Evolutionary conservation across 2,113 vertebrate species (phyloP).

Genomic region (Equus przewalskii): DNA sequence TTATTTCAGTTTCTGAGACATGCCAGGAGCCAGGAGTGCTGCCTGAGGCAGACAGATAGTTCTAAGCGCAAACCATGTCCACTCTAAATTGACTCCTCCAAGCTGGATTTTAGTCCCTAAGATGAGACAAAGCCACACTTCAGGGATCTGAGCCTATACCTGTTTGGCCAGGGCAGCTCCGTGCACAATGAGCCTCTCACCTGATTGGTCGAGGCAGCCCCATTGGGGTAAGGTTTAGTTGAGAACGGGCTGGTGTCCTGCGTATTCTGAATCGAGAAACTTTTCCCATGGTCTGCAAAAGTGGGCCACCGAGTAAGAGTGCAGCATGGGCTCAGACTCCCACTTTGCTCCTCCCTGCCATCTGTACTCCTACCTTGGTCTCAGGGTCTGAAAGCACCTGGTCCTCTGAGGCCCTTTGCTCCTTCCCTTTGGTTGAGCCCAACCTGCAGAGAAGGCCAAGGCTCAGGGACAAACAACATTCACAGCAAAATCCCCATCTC

Average conservation of each 20-base stretch:
- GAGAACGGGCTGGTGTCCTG: constrained; percentile 89
- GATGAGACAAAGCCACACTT: constrained; percentile 1
- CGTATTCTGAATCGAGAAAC: constrained; percentile 94
- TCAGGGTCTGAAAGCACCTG: constrained; percentile 90
- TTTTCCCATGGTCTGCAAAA: constrained; percentile 87
- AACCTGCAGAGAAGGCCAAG: constrained; percentile 69
- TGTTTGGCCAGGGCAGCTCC: background rate
- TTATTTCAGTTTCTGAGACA: constrained; percentile 35
- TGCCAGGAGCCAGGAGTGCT: background rate
- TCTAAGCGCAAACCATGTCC: background rate
- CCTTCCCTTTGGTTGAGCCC: constrained; percentile 76
- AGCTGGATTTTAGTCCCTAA: background rate
- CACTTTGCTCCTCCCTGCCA: background rate
- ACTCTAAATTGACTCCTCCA: background rate
- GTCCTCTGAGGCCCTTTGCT: constrained; percentile 86
- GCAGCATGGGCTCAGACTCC: background rate
- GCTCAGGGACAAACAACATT: background rate
- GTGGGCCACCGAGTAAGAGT: constrained; percentile 45
- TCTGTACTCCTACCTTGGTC: constrained; percentile 88
- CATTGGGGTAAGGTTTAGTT: constrained; percentile 94
- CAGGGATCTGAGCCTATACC: background rate
- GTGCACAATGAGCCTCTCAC: constrained; percentile 77
- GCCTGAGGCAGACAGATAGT: background rate
- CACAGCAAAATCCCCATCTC: background rate
- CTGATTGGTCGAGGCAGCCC: constrained; percentile 93